Percentiles rank a stretch among this genome's conserved stretches.
Evolutionary conservation across 1,140 invertebrate species (phyloP).

Genomic region (Pogonomyrmex californicus): DNA sequence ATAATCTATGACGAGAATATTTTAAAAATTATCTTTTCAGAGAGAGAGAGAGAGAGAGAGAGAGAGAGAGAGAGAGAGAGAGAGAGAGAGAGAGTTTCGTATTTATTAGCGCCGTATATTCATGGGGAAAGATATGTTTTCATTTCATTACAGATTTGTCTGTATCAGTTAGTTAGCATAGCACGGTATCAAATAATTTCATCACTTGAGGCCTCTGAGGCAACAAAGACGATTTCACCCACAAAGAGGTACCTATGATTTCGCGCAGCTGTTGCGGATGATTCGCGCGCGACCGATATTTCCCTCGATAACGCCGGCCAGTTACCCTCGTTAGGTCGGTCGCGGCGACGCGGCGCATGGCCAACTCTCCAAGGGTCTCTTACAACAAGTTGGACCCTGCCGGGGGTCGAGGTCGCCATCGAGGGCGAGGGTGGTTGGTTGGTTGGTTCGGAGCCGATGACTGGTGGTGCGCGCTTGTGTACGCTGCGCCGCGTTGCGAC

Average conservation of each 20-base stretch:
- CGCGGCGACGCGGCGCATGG: constrained; percentile 41
- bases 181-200: neutral
- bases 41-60: too few relatives aligned
- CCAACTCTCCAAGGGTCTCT: constrained; percentile 58
- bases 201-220: neutral
- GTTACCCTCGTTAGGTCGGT: constrained; percentile 49
- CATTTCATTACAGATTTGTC: constrained; percentile 9
- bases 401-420: constrained; percentile 61
- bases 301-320: constrained; percentile 31
- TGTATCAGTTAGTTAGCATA: neutral
- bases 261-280: constrained; percentile 48
- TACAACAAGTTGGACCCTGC: constrained; percentile 55
- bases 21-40: constrained; percentile 1
- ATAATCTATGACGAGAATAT: neutral
- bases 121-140: neutral
- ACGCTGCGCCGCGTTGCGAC: constrained; percentile 24
- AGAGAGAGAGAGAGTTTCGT: neutral
- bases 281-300: constrained; percentile 46
- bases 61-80: too few relatives aligned
- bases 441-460: constrained; percentile 5
- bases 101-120: neutral
- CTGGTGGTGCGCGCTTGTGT: constrained; percentile 13
- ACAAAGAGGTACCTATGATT: constrained; percentile 11
- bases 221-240: neutral
- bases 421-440: constrained; percentile 52